phyloP scores from a whole-genome alignment of 2,888 invertebrate genomes.

The Shargacucullia verbasci region DNA sequence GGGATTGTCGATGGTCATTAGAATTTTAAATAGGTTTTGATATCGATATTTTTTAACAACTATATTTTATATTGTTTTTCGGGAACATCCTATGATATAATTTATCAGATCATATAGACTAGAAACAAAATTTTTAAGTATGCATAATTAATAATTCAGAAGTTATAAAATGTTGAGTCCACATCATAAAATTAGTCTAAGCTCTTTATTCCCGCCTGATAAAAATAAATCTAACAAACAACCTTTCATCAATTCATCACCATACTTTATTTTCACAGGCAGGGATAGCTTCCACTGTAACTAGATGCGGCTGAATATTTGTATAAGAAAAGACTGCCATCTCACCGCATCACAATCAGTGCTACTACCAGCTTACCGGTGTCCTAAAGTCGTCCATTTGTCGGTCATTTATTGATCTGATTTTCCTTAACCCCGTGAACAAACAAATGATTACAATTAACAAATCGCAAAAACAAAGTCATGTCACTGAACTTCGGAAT shows the following conservation, averaged over 20 bases:
- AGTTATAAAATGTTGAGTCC: slow-evolving; percentile 9
- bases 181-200: slow-evolving; percentile 5
- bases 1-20: slow-evolving; percentile 29
- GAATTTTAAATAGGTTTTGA: not conserved
- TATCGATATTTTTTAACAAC: no score
- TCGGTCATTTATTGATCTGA: no score
- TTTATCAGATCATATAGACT: slow-evolving; percentile 8
- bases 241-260: not conserved
- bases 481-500: slow-evolving; percentile 32
- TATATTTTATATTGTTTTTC: no score
- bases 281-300: no score
- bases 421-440: no score
- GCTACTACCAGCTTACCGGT: no score
- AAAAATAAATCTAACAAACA: slow-evolving; percentile 8
- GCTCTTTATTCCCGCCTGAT: slow-evolving; percentile 9
- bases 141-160: slow-evolving; percentile 13
- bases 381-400: no score
- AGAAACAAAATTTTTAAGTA: slow-evolving; percentile 14
- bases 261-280: not conserved
- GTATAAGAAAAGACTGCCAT: no score
- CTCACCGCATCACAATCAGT: no score
- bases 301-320: no score
- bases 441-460: not conserved
- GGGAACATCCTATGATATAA: not conserved
- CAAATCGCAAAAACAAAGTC: not conserved